A percentile compares a stretch with the other conserved stretches of the same genome.
These are phyloP conservation scores for Epicauta chinensis DNA, from an alignment of 1,140 invertebrate genomes.

Conservation along the genomic window DNA sequence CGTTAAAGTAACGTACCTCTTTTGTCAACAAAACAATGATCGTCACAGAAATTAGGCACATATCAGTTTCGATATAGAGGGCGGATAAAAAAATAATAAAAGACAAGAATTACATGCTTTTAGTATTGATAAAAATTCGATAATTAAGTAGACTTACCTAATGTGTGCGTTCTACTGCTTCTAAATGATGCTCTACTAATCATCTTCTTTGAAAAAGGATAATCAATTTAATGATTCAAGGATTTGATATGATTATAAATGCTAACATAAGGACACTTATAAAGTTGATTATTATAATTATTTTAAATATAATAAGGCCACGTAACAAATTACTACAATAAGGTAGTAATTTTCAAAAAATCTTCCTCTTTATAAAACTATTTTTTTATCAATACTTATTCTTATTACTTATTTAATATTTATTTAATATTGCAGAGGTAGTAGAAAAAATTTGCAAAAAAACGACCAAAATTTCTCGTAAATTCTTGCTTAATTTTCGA, in stretches of 20 bases:
- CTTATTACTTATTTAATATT: slow-evolving; percentile 17
- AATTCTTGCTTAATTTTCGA: slow-evolving; percentile 2
- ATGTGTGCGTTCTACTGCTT: slow-evolving; percentile 29
- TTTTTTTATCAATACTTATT: slow-evolving; percentile 5
- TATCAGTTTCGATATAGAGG: no score
- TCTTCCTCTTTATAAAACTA: neutral
- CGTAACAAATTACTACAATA: slow-evolving; percentile 15
- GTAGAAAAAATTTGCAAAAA: slow-evolving; percentile 24
- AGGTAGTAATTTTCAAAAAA: neutral
- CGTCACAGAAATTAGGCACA: no score
- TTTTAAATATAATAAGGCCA: slow-evolving; percentile 33
- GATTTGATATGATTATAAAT: slow-evolving; percentile 24
- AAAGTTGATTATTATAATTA: slow-evolving; percentile 10
- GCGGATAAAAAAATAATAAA: no score
- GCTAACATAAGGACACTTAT: slow-evolving; percentile 29
- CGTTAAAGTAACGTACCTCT: no score
- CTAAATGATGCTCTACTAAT: slow-evolving; percentile 33
- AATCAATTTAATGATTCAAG: slow-evolving; percentile 12
- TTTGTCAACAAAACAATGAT: no score
- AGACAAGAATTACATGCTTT: neutral
- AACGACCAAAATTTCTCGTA: slow-evolving; percentile 5
- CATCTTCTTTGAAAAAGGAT: slow-evolving; percentile 20
- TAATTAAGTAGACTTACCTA: slow-evolving; percentile 20
- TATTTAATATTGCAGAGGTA: slow-evolving; percentile 25
- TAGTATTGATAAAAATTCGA: neutral